Evolutionary conservation across 2,888 invertebrate species (phyloP), one percentile per base, ranked within the genome.

Genomic region (Synergus gifuensis): DNA sequence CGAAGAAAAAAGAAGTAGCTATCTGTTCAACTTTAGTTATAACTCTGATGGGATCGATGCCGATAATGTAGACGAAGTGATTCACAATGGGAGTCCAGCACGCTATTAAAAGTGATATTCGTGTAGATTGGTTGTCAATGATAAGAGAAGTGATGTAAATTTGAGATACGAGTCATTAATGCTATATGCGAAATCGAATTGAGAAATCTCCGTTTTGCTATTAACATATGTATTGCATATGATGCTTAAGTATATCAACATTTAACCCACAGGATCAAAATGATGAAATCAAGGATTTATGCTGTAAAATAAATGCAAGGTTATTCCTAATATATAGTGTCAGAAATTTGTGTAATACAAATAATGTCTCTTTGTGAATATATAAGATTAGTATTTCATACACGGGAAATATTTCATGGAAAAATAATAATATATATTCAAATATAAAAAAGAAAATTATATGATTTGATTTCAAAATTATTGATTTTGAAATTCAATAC

Each of bases 61-160:
- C 69, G 46, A 69, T 69, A 28, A 67, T 44, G 42, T 44, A 44
- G 69, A 14, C 22, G 67, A 69, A 69, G 49, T 69, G 46, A 69
- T 69, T 69, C 69, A 69, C 69, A 69, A 69, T 69, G 46, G 46
- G 49, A 14, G 22, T 28, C 8, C 69, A 46, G 22, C 69, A 69
- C 69, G 49, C 69, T 69, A 69, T 69, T 69, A 69, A 69, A 69
- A 69, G 44, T 49, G 49, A 69, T 49, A 69, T 69, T 49, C 69
- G 69, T 69, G 69, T 69, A 69, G 46, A 69, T 69, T 49, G 46
- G 28, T 69, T 69, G 69, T 69, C 69, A 69, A 49, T 49, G 69
- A 69, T 69, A 69, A 49, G 46, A 14, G 46, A 44, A 28, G 46
- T 22, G 46, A 49, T 69, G 69, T 16, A 69, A 69, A 69, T 69